Percentiles rank a stretch among this genome's conserved stretches.
These are phyloP conservation scores for Bubo scandiacus DNA, from an alignment of 2,113 vertebrate genomes.

Conservation along the genomic window DNA sequence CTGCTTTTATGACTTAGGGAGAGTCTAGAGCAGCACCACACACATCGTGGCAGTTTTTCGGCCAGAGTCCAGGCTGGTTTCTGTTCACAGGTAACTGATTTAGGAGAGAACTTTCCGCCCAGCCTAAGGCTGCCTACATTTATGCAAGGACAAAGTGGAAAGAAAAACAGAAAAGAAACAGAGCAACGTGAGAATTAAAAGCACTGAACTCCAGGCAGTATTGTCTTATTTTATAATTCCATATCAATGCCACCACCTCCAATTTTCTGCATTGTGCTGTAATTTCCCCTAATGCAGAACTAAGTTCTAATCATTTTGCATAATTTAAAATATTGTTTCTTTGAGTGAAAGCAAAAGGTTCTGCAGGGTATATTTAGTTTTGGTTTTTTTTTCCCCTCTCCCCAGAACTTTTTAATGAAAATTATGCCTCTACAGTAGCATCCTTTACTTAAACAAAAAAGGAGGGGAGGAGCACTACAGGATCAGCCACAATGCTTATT, in stretches of 20 bases:
- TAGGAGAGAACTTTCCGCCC: not conserved
- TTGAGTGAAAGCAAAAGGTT: not conserved
- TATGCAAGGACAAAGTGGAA: not conserved
- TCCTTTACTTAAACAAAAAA: not conserved
- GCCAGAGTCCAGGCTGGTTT: not conserved
- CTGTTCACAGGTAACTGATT: not conserved
- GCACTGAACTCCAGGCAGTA: not conserved
- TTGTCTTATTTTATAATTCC: not conserved
- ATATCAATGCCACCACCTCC: not conserved
- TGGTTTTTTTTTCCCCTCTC: not conserved
- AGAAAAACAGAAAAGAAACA: not conserved
- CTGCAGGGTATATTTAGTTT: not conserved
- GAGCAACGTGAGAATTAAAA: not conserved
- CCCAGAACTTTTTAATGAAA: not conserved
- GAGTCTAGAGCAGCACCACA: not conserved
- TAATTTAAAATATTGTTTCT: conserved; percentile 45
- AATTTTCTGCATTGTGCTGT: conserved; percentile 2
- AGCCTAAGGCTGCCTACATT: not conserved
- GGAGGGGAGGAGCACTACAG: not conserved
- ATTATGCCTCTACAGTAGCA: not conserved
- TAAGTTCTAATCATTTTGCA: conserved; percentile 20
- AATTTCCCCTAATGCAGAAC: conserved; percentile 7
- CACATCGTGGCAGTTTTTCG: accelerated
- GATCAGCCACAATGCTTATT: not conserved
- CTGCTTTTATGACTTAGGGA: accelerated